Evolutionary conservation across 2,888 invertebrate species (phyloP), one percentile per base, ranked within the genome.

Genomic region (Lamellibrachia satsuma): DNA sequence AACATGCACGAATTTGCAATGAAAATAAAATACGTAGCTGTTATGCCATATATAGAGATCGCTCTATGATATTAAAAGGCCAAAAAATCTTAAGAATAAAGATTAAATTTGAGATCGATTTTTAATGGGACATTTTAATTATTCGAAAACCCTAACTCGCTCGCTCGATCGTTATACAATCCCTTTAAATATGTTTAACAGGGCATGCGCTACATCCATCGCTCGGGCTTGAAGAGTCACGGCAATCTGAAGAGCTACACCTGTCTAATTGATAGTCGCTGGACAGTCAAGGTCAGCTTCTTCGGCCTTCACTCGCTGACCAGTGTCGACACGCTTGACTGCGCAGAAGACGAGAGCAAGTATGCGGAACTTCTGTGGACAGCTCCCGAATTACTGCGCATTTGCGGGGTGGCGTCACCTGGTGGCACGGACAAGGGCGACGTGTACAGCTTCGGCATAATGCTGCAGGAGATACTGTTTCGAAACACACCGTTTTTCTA

Each of bases 181-280:
- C n/a, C n/a, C 15, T 15, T 15, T 22, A 22, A 22, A 15, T 22
- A 22, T 2, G 22, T 75, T 22, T 22, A 22, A 90, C 96, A 95
- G 95, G 96, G 96, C 8, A 94, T 96, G 93, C 95, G 95, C 75
- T 96, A 95, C 93, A 94, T 96, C 7, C 96, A 96, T 93, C 96
- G 95, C 93, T 95, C 95, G 92, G 94, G 94, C 75, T 94, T 96
- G 27, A 94, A 94, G 94, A 95, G 95, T 94, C 96, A 96, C 94
- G 96, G 96, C 11, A 96, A 96, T 94, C 94, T 96, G 93, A 96
- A 96, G 93, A 95, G 95, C 92, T 95, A 95, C 39, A 96, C 96
- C 93, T 96, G 96, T 93, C 95, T 96, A 2, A 95, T 96, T 15
- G 96, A 96, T 94, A 95, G 95, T 92, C 93, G 96, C 57, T 96